These are phyloP conservation scores for Sialia sialis DNA, from an alignment of 2,113 vertebrate genomes.

Conservation along the genomic window DNA sequence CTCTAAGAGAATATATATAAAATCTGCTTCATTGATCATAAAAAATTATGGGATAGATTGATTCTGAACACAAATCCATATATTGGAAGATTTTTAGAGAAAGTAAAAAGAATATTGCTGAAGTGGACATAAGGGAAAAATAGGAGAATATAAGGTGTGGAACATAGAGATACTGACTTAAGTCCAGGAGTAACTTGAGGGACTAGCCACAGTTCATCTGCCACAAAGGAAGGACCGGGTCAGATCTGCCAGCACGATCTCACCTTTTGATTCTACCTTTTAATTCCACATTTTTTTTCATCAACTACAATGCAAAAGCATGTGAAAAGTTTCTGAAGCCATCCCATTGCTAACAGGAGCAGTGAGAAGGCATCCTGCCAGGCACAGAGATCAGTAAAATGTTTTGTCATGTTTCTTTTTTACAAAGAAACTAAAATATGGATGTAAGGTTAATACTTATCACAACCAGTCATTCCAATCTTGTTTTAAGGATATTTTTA, in stretches of 20 bases:
- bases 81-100: not conserved
- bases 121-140: not conserved
- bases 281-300: not conserved
- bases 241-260: not conserved
- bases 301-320: not conserved
- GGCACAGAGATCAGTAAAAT: not conserved
- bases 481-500: conserved; percentile 37
- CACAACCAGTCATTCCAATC: not conserved
- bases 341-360: not conserved
- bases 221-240: not conserved
- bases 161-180: not conserved
- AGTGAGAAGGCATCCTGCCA: not conserved
- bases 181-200: not conserved
- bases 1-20: not conserved
- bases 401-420: not conserved
- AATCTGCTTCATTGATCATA: not conserved
- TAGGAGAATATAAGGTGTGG: not conserved
- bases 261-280: not conserved
- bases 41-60: not conserved
- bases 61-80: not conserved
- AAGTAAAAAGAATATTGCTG: not conserved
- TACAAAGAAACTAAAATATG: not conserved
- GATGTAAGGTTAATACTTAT: not conserved
- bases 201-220: not conserved
- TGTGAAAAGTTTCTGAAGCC: not conserved